These are phyloP conservation scores for Liopterus haemorrhoidalis DNA, from an alignment of 2,888 invertebrate genomes.

Conservation along the genomic window DNA sequence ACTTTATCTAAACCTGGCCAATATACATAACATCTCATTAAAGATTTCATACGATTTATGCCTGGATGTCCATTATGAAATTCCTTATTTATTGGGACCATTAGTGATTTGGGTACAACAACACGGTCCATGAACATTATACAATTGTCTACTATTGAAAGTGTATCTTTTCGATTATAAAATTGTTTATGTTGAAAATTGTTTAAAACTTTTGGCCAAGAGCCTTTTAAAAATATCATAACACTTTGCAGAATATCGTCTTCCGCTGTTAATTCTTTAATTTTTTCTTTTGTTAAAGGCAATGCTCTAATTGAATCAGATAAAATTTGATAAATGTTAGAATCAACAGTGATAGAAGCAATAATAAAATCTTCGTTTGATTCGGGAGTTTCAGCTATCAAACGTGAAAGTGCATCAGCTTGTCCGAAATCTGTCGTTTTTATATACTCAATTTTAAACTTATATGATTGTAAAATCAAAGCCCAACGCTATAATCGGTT, in stretches of 20 bases:
- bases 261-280: background rate
- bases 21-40: constrained; percentile 31
- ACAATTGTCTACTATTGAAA: constrained; percentile 11
- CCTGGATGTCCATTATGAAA: constrained; percentile 31
- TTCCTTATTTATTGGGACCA: constrained; percentile 23
- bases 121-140: constrained; percentile 25
- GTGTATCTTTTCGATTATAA: background rate
- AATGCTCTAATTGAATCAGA: background rate
- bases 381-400: too few species aligned
- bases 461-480: constrained; percentile 26
- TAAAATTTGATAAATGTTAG: too few species aligned
- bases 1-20: constrained; percentile 31
- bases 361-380: background rate
- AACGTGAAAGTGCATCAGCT: constrained; percentile 26
- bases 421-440: constrained; percentile 27
- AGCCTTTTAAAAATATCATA: background rate
- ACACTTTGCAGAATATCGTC: background rate
- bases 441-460: constrained; percentile 28
- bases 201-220: background rate
- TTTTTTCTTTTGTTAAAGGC: background rate
- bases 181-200: too few species aligned
- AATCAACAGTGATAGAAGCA: too few species aligned
- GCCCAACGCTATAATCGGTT: constrained; percentile 21
- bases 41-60: constrained; percentile 29
- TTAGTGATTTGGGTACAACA: constrained; percentile 24